These are phyloP conservation scores for Zosterops lateralis DNA, from an alignment of 2,113 vertebrate genomes.

Conservation along the genomic window DNA sequence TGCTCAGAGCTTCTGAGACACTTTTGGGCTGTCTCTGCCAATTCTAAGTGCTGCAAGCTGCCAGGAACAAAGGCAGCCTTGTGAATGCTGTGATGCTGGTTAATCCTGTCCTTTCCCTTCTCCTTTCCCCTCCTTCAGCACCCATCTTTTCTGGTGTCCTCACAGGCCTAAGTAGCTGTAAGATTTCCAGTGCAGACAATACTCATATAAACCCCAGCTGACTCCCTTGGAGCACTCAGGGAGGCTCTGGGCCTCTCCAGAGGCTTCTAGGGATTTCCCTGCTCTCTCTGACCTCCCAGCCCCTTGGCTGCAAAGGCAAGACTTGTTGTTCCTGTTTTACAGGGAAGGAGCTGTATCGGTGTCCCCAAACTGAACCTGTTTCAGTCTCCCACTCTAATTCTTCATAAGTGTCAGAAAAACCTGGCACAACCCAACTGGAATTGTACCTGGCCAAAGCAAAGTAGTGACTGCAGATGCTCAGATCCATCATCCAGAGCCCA, in stretches of 20 bases:
- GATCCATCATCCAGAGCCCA: background rate
- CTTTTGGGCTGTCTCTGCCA: background rate
- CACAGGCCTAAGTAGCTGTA: background rate
- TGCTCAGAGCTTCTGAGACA: background rate
- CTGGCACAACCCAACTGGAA: background rate
- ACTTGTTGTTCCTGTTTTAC: background rate
- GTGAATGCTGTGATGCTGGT: background rate
- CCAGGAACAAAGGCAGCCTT: background rate
- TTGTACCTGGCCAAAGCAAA: background rate
- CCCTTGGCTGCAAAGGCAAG: background rate
- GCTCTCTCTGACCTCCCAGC: background rate
- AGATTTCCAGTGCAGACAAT: background rate
- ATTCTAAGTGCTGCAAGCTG: background rate
- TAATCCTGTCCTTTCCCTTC: background rate
- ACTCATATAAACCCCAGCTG: background rate
- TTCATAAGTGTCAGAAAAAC: background rate
- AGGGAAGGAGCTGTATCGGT: background rate
- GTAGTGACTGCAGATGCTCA: accelerated
- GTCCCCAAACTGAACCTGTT: background rate
- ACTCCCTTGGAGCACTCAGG: accelerated
- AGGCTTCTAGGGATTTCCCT: background rate
- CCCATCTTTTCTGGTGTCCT: background rate
- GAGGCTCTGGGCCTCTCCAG: background rate
- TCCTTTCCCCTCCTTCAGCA: background rate
- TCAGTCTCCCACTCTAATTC: background rate